Evolutionary conservation across 2,113 vertebrate species (phyloP), one percentile per base, ranked within the genome.

Genomic region (Neodon shergylaensis): DNA sequence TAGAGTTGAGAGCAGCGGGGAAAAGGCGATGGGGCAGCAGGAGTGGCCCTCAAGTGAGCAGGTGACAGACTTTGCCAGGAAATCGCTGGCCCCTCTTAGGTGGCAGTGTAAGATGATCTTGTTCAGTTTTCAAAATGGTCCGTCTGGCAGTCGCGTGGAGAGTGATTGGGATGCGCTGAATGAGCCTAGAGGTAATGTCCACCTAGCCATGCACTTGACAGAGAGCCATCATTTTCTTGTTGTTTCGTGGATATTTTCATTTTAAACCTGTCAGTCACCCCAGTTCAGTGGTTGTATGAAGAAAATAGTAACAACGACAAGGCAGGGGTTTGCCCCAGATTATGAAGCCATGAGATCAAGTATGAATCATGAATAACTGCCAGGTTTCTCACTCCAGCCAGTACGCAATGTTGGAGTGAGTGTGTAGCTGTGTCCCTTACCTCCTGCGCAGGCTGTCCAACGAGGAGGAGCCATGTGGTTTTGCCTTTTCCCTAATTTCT

Each of bases 321-420:
- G 47, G 78, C 31, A 92, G 82, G 95, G 95, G 68, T 95, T 95
- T 95, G 28, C 39, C 95, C 95, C 94, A 96, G 72, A 95, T 95
- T 94, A 94, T 89, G 92, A 97, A 98, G 96, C 58, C 84, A 68
- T 76, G 86, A 87, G 88, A 83, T 86, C 14, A 76, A n/a, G 7
- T 77, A 91, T 89, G 87, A 96, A 96, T 90, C 92, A 95, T 92
- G 24, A n/a, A 66, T 95, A 95, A 76, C 12, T 82, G 66, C 39
- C 61, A 86, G 68, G 52, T 84, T 96, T 94, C 77, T 85, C 72
- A 47, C 58, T 72, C 78, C 79, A 95, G 76, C 74, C 76, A 93
- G 93, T 90, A 68, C 9, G n/a, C 88, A 86, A 42, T 88, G 81
- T 82, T 94, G 95, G 3, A 42, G 28, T 76, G 58, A 84, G n/a